Base-by-base conservation (phyloP, 2,113 vertebrate species). In the Brachypteracias leptosomus region DNA sequence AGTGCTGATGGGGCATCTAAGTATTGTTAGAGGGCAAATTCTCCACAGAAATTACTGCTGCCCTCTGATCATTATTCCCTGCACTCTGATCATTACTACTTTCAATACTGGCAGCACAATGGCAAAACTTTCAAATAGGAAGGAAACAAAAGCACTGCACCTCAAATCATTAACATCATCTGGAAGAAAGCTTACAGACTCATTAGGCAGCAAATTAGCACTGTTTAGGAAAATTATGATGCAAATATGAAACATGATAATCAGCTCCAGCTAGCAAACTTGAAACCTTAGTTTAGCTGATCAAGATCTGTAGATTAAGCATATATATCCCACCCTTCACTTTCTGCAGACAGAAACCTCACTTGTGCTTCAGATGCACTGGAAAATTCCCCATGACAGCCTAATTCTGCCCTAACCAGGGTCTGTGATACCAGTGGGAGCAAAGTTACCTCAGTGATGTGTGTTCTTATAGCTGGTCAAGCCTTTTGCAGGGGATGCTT, bases 201-300 rank as follows among this genome's bases (percentile, higher is more conserved):
- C 72, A 88, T 95, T 94, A 95, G 76, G 66, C 63, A 90, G 40
- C 40, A 93, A 93, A 95, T 95, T 88, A 93, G 1, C 51, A 57
- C 33, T 67, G 46, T 94, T 95, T 89, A 89, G 61, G 91, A 83
- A 92, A 93, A 83, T 26, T 49, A 52, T 59, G 20, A 74, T 77
- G 62, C 68, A 89, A 89, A 85, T 88, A 72, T 40, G 62, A 94
- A 94, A 72, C 35, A 75, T 0, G 1, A 57, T 90, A 77, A 82
- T 91, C 18, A 87, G 85, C 42, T 59, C 57, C 44, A 71, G 25
- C 51, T 70, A 82, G 36, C 87, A 62, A 81, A 57, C 38, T 46
- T 78, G 55, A 86, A 85, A 40, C 5, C 63, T 90, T 20, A 29
- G 16, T 71, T 80, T 63, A 74, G 51, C 26, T 88, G 62, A 88